Conservation (phyloP, 2,797 vertebrate species). For the Gorsachius magnificus region DNA sequence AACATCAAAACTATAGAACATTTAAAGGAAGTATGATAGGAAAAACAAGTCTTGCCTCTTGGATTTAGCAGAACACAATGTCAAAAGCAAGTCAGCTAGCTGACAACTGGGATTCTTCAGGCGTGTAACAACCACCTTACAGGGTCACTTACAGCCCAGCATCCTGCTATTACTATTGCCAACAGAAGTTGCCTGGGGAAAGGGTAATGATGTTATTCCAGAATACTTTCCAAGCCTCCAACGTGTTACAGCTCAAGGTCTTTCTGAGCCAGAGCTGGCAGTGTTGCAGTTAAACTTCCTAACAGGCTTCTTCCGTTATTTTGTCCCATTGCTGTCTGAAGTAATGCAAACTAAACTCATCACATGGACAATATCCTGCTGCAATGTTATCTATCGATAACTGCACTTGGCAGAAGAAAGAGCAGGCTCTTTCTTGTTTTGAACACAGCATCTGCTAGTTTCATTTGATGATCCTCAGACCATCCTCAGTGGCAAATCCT, state of each 20-base stretch:
- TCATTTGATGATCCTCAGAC: neutral
- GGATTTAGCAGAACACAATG: neutral
- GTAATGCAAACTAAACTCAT: neutral
- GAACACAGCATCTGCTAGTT: neutral
- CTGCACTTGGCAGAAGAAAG: rapidly evolving
- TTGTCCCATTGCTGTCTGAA: neutral
- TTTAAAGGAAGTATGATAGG: neutral
- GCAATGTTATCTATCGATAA: neutral
- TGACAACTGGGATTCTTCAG: neutral
- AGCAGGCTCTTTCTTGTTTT: neutral
- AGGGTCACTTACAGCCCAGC: neutral
- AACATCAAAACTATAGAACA: neutral
- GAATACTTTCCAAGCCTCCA: neutral
- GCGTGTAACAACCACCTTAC: rapidly evolving
- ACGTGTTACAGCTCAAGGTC: neutral
- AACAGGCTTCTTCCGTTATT: neutral
- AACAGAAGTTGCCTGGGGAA: neutral
- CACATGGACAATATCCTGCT: neutral
- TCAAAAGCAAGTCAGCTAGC: neutral
- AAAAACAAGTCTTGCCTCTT: neutral
- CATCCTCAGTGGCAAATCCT: neutral
- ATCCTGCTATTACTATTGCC: neutral
- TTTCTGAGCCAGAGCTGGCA: neutral
- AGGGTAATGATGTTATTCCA: neutral
- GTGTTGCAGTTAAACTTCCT: neutral